Evolutionary conservation across 2,888 invertebrate species (phyloP).

Genomic region (Meloe dianella): DNA sequence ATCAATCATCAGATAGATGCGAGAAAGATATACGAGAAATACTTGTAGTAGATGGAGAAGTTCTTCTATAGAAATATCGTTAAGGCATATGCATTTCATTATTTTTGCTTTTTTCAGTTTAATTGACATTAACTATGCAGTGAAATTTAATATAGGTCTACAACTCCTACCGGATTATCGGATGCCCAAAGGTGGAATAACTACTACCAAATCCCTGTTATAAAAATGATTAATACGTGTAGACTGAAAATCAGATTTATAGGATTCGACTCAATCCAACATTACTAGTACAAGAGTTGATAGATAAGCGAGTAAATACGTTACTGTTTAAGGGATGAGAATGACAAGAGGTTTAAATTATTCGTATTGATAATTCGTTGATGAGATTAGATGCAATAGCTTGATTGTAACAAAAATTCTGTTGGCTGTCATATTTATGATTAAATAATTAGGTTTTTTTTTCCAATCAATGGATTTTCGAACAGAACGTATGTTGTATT

Average conservation of each 20-base stretch:
- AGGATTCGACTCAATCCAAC: not conserved
- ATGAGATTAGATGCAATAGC: too few relatives aligned
- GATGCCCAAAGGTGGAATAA: not conserved
- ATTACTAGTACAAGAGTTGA: not conserved
- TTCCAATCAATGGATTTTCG: not conserved
- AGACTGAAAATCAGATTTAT: not conserved
- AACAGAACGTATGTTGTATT: not conserved
- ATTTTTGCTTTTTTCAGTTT: not conserved
- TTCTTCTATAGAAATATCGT: too few relatives aligned
- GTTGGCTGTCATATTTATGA: not conserved
- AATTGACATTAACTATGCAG: not conserved
- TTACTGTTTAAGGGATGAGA: not conserved
- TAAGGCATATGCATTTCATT: too few relatives aligned
- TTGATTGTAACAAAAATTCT: too few relatives aligned
- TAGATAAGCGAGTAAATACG: not conserved
- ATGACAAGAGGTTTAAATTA: too few relatives aligned
- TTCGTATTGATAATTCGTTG: too few relatives aligned
- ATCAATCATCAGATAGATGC: too few relatives aligned
- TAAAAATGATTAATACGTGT: constrained; percentile 23
- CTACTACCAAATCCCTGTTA: not conserved
- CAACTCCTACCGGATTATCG: not conserved
- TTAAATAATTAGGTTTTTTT: not conserved
- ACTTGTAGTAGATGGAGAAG: too few relatives aligned
- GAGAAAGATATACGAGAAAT: too few relatives aligned
- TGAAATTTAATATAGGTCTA: not conserved